phyloP scores from a whole-genome alignment of 1,140 invertebrate genomes.

The Drosophila neocordata region DNA sequence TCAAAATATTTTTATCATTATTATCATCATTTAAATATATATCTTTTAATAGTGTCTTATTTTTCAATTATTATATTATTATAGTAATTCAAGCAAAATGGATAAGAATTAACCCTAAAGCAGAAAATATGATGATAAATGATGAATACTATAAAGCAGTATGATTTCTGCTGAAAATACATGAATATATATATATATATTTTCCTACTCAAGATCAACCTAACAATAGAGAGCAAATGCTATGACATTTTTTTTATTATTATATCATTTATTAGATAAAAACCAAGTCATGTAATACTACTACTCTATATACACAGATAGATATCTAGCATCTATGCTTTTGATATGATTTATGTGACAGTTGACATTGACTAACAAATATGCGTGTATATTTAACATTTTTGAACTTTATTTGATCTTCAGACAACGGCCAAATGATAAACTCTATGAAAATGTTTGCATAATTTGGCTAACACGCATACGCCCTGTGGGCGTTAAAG shows the following conservation, averaged over 20 bases:
- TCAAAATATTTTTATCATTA: background rate
- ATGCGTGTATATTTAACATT: slow-evolving; percentile 6
- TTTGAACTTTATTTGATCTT: slow-evolving; percentile 11
- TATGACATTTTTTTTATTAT: slow-evolving; percentile 10
- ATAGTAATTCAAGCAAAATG: no score
- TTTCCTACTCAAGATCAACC: background rate
- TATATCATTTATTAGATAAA: slow-evolving; percentile 14
- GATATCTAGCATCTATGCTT: background rate
- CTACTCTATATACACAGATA: background rate
- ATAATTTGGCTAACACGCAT: slow-evolving; percentile 53
- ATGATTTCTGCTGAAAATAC: no score
- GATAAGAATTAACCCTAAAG: no score
- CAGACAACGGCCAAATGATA: slow-evolving; percentile 31
- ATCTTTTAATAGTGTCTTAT: no score
- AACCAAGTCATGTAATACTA: slow-evolving; percentile 12
- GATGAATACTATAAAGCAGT: no score
- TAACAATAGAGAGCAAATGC: slow-evolving; percentile 19
- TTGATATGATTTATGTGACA: slow-evolving; percentile 45
- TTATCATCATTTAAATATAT: no score
- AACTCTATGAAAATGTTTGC: slow-evolving; percentile 40
- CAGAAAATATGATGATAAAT: no score
- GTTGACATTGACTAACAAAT: slow-evolving; percentile 37
- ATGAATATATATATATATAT: no score
- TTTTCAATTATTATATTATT: no score
- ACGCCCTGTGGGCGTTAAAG: slow-evolving; percentile 49